Conservation (phyloP, 2,113 vertebrate genomes). For the cat (Felis catus) region DNA sequence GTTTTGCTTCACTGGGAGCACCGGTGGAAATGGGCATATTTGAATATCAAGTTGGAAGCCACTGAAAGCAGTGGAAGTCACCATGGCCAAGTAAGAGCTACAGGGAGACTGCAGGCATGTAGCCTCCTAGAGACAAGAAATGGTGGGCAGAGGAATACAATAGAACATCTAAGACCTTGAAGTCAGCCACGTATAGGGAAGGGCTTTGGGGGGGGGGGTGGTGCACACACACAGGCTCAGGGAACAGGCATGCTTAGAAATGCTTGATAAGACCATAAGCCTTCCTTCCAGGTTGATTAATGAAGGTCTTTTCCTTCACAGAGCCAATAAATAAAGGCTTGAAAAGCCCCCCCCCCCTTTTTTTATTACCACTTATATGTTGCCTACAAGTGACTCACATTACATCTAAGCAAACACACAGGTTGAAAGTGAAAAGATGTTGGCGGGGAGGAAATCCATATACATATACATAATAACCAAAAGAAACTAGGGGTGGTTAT, state of each 20-base stretch:
- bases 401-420: not conserved
- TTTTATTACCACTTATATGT: not conserved
- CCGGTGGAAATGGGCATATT: not conserved
- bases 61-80: not conserved
- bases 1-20: not conserved
- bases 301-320: not conserved
- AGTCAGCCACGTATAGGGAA: not conserved
- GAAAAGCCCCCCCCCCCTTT: not conserved
- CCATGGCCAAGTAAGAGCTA: not conserved
- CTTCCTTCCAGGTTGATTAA: not conserved
- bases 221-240: not conserved
- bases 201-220: accelerated
- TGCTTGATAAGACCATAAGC: not conserved
- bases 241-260: not conserved
- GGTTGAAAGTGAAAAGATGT: not conserved
- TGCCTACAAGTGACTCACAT: not conserved
- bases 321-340: not conserved
- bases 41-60: not conserved
- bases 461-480: not conserved
- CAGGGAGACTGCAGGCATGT: not conserved
- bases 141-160: not conserved
- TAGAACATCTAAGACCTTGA: not conserved
- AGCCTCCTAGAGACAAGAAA: not conserved
- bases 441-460: not conserved
- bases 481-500: not conserved